phyloP scores from a whole-genome alignment of 2,888 invertebrate species.

The Crocallis elinguaria region DNA sequence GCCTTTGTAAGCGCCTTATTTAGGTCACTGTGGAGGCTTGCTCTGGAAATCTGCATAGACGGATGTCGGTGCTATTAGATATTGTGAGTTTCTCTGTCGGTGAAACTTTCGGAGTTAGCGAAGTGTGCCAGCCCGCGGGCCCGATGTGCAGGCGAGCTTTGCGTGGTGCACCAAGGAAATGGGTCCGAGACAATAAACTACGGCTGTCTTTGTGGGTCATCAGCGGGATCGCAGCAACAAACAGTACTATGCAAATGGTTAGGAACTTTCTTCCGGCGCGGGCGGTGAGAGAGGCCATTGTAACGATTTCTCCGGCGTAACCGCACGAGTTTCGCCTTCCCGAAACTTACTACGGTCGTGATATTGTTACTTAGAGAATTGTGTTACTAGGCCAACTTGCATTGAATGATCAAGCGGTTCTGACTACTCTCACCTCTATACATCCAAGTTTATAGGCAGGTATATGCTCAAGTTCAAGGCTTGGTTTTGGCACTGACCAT shows the following conservation, averaged over 20 bases:
- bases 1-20: conserved; percentile 68
- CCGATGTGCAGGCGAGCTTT: conserved; percentile 54
- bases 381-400: conserved; percentile 32
- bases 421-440: conserved; percentile 18
- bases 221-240: conserved; percentile 61
- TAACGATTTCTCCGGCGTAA: conserved; percentile 74
- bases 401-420: conserved; percentile 30
- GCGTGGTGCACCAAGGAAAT: conserved; percentile 77
- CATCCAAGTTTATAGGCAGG: conserved; percentile 5
- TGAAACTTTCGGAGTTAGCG: conserved; percentile 80
- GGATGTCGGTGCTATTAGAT: conserved; percentile 81
- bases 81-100: conserved; percentile 81
- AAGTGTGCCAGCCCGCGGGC: conserved; percentile 73
- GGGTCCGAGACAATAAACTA: conserved; percentile 79
- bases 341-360: conserved; percentile 47
- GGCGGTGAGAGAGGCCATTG: conserved; percentile 67
- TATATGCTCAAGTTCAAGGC: conserved; percentile 11
- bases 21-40: conserved; percentile 76
- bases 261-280: conserved; percentile 81
- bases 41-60: conserved; percentile 84
- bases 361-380: too few relatives aligned
- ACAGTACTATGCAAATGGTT: conserved; percentile 75
- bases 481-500: background rate
- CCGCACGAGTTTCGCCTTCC: conserved; percentile 56
- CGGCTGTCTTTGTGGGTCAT: conserved; percentile 80